Conservation (phyloP, 2,113 vertebrate species). For the Podiceps cristatus region DNA sequence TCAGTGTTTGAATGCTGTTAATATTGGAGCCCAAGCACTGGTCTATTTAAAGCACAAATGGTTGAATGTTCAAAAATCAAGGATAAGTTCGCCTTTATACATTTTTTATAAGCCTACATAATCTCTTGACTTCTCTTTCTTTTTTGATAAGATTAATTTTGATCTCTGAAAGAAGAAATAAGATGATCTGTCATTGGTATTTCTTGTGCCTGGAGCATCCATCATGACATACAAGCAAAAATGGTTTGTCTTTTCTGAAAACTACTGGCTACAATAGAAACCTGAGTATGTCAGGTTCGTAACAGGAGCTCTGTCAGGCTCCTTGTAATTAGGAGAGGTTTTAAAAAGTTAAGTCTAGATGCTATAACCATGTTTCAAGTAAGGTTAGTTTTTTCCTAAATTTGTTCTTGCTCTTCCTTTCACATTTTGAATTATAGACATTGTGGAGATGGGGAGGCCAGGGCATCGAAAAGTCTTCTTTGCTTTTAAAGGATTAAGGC, state of each 20-base stretch:
- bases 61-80: not conserved
- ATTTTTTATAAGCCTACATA: not conserved
- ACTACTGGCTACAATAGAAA: not conserved
- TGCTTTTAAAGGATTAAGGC: not conserved
- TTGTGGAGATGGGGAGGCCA: not conserved
- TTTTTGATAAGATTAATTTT: conserved; percentile 17
- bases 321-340: not conserved
- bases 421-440: not conserved
- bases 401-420: not conserved
- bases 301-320: not conserved
- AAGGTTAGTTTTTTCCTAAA: not conserved
- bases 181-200: not conserved
- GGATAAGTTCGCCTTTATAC: not conserved
- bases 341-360: not conserved
- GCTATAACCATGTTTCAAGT: not conserved
- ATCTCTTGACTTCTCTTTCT: not conserved
- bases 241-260: not conserved
- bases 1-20: not conserved
- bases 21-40: not conserved
- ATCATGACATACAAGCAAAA: not conserved
- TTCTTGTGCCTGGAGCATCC: not conserved
- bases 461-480: not conserved
- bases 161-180: not conserved
- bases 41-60: not conserved
- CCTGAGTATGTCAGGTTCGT: not conserved